These are phyloP conservation scores for Pogonocichla stellata DNA, from an alignment of 2,113 vertebrate species.

Conservation along the genomic window DNA sequence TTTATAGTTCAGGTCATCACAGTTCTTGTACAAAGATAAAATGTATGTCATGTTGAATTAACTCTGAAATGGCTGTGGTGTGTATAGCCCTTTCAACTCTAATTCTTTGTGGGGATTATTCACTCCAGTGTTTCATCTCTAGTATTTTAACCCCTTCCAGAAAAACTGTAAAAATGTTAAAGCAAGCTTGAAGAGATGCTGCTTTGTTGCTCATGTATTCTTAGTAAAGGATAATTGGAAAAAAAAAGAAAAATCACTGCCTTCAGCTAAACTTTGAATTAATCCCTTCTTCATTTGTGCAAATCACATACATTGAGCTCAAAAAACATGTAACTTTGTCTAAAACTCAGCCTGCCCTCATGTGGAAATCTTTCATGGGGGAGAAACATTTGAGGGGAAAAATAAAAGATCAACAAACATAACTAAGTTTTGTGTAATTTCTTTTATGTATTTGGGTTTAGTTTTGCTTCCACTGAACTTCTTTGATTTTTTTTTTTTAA, in stretches of 20 bases:
- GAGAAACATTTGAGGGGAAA: accelerated
- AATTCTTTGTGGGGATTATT: not conserved
- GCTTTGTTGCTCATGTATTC: not conserved
- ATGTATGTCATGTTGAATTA: not conserved
- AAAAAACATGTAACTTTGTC: not conserved
- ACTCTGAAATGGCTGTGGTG: not conserved
- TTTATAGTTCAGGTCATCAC: not conserved
- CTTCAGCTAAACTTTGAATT: not conserved
- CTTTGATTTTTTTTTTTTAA: accelerated
- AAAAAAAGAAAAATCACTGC: not conserved
- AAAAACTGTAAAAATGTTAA: not conserved
- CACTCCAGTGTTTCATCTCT: not conserved
- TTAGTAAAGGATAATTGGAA: not conserved
- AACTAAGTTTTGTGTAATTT: not conserved
- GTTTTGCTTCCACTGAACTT: not conserved
- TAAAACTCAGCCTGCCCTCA: not conserved
- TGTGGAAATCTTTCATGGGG: not conserved
- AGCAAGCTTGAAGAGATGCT: not conserved
- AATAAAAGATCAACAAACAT: not conserved
- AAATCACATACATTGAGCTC: not conserved
- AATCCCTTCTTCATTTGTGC: not conserved
- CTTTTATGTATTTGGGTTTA: not conserved
- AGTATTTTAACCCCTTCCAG: not conserved
- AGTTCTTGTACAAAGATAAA: not conserved
- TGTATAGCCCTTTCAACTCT: not conserved